These are phyloP conservation scores for Abrostola triplasia DNA, from an alignment of 2,888 invertebrate genomes.

Conservation along the genomic window DNA sequence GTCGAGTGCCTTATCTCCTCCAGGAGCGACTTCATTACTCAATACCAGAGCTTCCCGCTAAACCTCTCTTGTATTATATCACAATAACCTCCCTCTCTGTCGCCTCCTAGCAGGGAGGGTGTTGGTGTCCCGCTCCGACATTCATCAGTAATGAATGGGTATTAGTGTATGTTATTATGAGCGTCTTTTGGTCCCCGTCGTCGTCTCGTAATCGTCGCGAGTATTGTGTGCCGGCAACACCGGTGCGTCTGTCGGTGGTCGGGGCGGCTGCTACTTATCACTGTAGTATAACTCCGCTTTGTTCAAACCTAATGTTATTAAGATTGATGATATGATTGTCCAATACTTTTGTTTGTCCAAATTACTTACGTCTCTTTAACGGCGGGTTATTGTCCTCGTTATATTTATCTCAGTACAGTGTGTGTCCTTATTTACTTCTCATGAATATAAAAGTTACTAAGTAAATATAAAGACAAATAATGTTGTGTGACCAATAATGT, in stretches of 20 bases:
- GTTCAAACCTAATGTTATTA: slow-evolving; percentile 51
- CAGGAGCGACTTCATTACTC: slow-evolving; percentile 61
- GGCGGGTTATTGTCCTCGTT: slow-evolving; percentile 29
- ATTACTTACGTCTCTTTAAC: slow-evolving; percentile 20
- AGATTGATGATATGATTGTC: slow-evolving; percentile 51
- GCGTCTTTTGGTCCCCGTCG: slow-evolving; percentile 60
- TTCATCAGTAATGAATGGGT: slow-evolving; percentile 66
- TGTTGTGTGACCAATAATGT: too few relatives aligned
- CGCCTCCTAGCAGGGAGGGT: slow-evolving; percentile 7
- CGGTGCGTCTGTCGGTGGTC: slow-evolving; percentile 17
- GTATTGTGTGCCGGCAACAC: slow-evolving; percentile 51
- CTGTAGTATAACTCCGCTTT: slow-evolving; percentile 46
- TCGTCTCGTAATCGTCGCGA: slow-evolving; percentile 55
- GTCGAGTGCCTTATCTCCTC: slow-evolving; percentile 43
- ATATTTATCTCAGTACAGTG: slow-evolving; percentile 11
- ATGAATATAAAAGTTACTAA: too few relatives aligned
- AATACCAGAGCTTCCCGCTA: slow-evolving; percentile 53
- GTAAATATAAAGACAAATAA: too few relatives aligned
- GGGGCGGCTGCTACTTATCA: slow-evolving; percentile 44
- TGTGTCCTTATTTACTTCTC: too few relatives aligned
- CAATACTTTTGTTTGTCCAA: slow-evolving; percentile 38
- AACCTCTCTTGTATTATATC: slow-evolving; percentile 65
- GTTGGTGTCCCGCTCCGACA: slow-evolving; percentile 40
- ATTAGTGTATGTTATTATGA: slow-evolving; percentile 67
- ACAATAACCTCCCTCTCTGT: slow-evolving; percentile 58